Percentiles rank a stretch among this genome's conserved stretches.
These are phyloP conservation scores for Onychostruthus taczanowskii DNA, from an alignment of 2,113 vertebrate species.

Conservation along the genomic window DNA sequence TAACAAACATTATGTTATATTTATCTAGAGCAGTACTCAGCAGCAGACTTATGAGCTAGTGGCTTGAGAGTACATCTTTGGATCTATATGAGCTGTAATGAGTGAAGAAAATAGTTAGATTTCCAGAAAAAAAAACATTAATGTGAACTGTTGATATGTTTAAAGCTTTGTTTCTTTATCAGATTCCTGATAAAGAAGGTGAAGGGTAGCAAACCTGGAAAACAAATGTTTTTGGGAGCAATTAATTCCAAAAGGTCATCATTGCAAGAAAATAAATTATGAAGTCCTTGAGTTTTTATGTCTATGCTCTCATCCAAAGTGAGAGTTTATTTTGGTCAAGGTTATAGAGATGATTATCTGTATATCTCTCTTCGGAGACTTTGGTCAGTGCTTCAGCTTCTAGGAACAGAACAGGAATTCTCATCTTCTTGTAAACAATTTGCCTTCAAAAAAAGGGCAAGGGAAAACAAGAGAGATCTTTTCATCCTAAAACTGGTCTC, in stretches of 20 bases:
- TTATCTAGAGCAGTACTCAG: not conserved
- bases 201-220: not conserved
- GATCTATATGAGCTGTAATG: not conserved
- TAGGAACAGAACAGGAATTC: not conserved
- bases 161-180: not conserved
- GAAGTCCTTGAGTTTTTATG: not conserved
- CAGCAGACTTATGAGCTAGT: not conserved
- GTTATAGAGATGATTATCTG: not conserved
- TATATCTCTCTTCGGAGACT: not conserved
- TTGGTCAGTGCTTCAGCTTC: not conserved
- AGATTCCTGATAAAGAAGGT: not conserved
- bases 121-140: not conserved
- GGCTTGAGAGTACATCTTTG: not conserved
- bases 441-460: not conserved
- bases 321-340: not conserved
- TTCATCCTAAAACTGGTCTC: not conserved
- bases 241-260: not conserved
- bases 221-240: not conserved
- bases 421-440: not conserved
- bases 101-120: not conserved
- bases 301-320: not conserved
- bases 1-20: not conserved
- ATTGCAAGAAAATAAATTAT: not conserved
- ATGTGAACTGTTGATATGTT: not conserved
- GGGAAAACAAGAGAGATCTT: not conserved